Evolutionary conservation across 2,113 vertebrate genomes (phyloP).

Genomic region (Chamaetylas fuelleborni): DNA sequence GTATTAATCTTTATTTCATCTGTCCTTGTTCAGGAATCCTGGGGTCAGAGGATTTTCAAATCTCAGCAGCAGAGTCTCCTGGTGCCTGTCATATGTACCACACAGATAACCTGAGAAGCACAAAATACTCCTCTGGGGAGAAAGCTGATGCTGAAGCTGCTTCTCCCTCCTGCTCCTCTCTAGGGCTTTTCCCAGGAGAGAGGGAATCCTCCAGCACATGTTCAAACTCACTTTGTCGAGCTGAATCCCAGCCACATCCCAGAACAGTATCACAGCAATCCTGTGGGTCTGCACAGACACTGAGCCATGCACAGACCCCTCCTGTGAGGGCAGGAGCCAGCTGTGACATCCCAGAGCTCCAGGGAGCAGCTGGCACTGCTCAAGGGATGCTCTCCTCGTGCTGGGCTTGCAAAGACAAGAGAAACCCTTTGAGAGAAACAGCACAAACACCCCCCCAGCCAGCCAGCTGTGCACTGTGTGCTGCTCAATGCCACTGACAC

Average conservation of each 20-base stretch:
- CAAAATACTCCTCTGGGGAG: neutral
- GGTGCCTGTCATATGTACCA: neutral
- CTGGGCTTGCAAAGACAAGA: neutral
- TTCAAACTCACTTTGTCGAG: neutral
- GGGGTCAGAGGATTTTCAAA: neutral
- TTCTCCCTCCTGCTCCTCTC: neutral
- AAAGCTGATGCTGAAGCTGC: neutral
- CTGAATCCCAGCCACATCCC: neutral
- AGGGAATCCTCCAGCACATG: fast-evolving
- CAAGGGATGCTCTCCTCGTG: neutral
- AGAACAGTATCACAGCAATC: neutral
- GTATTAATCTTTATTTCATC: neutral
- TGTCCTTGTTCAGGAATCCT: neutral
- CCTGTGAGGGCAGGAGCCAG: neutral
- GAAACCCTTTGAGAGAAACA: neutral
- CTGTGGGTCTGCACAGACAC: neutral
- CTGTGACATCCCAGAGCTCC: neutral
- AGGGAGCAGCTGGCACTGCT: neutral
- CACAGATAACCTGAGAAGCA: neutral
- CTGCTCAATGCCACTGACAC: neutral
- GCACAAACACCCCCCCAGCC: neutral
- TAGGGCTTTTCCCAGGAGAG: neutral
- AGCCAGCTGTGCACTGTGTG: neutral
- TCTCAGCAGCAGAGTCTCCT: neutral
- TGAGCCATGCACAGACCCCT: neutral